These are phyloP conservation scores for Physeter macrocephalus DNA, from an alignment of 2,113 vertebrate species.

Conservation along the genomic window DNA sequence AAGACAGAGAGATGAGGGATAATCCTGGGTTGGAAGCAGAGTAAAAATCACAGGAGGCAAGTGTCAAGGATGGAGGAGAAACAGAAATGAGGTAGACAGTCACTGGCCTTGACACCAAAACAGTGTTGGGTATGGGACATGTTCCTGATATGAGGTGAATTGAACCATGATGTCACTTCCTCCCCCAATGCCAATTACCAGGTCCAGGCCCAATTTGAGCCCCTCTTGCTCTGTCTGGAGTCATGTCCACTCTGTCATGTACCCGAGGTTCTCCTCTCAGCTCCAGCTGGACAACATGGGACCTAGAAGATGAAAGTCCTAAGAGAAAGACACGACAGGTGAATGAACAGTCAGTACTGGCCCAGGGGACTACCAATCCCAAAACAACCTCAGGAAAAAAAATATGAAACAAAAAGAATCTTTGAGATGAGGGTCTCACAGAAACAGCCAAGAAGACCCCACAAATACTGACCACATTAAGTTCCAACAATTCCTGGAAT, in stretches of 20 bases:
- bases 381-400: neutral
- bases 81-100: neutral
- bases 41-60: neutral
- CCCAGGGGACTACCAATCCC: neutral
- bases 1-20: too few relatives aligned
- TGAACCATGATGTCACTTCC: neutral
- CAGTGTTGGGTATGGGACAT: neutral
- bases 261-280: neutral
- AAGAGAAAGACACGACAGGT: neutral
- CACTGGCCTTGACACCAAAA: neutral
- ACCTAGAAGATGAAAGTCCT: neutral
- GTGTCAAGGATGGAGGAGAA: neutral
- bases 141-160: neutral
- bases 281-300: neutral
- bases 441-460: neutral
- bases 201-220: neutral
- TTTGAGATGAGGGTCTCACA: neutral
- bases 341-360: neutral
- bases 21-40: neutral
- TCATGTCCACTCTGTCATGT: neutral
- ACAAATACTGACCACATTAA: neutral
- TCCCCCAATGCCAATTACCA: neutral
- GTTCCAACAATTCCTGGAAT: neutral
- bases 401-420: neutral
- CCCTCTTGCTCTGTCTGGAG: neutral